Conservation (phyloP, 2,888 invertebrate species). For the Rhamnusium bicolor region DNA sequence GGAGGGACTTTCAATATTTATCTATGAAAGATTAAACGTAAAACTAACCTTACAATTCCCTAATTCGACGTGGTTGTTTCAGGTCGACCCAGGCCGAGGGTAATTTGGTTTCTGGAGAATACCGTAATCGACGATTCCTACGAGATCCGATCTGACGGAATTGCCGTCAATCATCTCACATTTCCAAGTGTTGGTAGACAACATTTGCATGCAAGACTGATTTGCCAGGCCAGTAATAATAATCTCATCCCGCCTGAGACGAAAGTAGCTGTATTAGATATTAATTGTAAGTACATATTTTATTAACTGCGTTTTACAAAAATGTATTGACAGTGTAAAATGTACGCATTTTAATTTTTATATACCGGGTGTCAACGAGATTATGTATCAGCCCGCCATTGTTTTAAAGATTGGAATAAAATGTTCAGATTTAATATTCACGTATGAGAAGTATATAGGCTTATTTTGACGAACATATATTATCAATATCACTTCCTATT, state of each 20-base stretch:
- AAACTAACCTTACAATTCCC: background rate
- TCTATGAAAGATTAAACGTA: too few species aligned
- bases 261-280: constrained; percentile 85
- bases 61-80: constrained; percentile 52
- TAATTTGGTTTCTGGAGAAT: constrained; percentile 91
- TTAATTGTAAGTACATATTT: constrained; percentile 87
- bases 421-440: too few species aligned
- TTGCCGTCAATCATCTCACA: constrained; percentile 85
- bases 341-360: too few species aligned
- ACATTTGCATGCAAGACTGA: constrained; percentile 86
- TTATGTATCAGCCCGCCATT: too few species aligned
- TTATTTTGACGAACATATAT: too few species aligned
- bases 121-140: constrained; percentile 88
- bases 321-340: too few species aligned
- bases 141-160: constrained; percentile 79
- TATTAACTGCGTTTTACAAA: too few species aligned
- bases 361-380: too few species aligned
- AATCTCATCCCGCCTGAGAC: constrained; percentile 85
- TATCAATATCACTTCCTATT: too few species aligned
- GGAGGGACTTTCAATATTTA: too few species aligned
- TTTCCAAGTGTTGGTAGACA: constrained; percentile 87
- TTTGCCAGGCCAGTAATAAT: constrained; percentile 91
- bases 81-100: constrained; percentile 85
- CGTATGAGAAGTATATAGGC: too few species aligned
- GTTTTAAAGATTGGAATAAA: too few species aligned